phyloP scores from a whole-genome alignment of 1,140 invertebrate genomes.

The Euwallacea similis region DNA sequence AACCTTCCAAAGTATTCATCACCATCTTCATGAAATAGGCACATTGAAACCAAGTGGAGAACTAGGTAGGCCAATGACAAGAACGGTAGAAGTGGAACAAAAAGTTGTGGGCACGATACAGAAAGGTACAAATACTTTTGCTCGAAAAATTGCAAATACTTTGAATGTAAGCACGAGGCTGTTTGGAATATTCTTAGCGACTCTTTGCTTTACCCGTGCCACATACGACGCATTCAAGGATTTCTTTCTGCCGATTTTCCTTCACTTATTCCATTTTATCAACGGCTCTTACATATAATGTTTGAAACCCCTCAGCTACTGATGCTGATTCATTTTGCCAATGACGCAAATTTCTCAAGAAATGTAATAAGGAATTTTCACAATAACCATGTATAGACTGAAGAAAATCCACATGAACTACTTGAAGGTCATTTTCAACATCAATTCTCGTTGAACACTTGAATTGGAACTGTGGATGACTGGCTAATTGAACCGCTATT shows the following conservation, averaged over 20 bases:
- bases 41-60: background rate
- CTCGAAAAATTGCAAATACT: slow-evolving; percentile 25
- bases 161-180: slow-evolving; percentile 31
- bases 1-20: slow-evolving; percentile 33
- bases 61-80: background rate
- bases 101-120: slow-evolving; percentile 28
- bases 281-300: slow-evolving; percentile 28
- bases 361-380: too few species aligned
- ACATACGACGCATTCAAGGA: slow-evolving; percentile 32
- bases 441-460: background rate
- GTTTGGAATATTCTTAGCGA: slow-evolving; percentile 22
- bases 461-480: background rate
- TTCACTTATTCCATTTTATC: slow-evolving; percentile 31
- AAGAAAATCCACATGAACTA: too few species aligned
- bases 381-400: too few species aligned
- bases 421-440: too few species aligned
- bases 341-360: background rate
- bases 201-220: slow-evolving; percentile 19
- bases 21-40: slow-evolving; percentile 22
- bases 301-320: slow-evolving; percentile 35
- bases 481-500: slow-evolving; percentile 9
- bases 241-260: slow-evolving; percentile 33
- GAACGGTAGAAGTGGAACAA: slow-evolving; percentile 23
- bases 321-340: slow-evolving; percentile 20
- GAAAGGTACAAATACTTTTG: slow-evolving; percentile 23